Percentiles rank a stretch among this genome's conserved stretches.
phyloP scores from a whole-genome alignment of 2,113 vertebrate genomes.

The Melanotaenia duboulayi region DNA sequence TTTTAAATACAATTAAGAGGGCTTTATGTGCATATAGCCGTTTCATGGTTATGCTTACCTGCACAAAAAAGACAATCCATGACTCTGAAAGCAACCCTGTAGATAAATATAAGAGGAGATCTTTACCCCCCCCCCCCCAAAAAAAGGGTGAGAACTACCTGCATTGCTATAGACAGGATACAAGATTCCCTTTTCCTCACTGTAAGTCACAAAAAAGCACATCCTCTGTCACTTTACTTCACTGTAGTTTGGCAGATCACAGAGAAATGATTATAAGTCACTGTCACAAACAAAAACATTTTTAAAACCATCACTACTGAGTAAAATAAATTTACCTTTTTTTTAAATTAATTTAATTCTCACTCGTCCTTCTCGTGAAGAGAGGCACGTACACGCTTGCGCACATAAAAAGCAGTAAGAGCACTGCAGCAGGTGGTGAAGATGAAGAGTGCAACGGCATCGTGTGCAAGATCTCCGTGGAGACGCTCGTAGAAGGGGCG shows the following conservation, averaged over 20 bases:
- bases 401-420: constrained; percentile 88
- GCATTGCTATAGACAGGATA: constrained; percentile 31
- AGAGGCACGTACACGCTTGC: constrained; percentile 82
- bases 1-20: constrained; percentile 27
- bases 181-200: constrained; percentile 27
- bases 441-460: constrained; percentile 89
- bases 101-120: constrained; percentile 33
- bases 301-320: constrained; percentile 45
- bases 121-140: no score
- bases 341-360: background rate
- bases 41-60: constrained; percentile 17
- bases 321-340: constrained; percentile 36
- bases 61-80: constrained; percentile 24
- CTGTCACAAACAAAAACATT: constrained; percentile 58
- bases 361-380: constrained; percentile 87
- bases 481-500: constrained; percentile 86
- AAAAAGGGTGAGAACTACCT: constrained; percentile 11
- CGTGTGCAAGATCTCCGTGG: constrained; percentile 85
- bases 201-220: constrained; percentile 54
- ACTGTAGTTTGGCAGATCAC: constrained; percentile 76
- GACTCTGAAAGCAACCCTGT: constrained; percentile 20
- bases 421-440: constrained; percentile 87
- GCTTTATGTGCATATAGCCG: constrained; percentile 30
- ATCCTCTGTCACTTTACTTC: constrained; percentile 44
- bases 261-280: constrained; percentile 59